Conservation (phyloP, 2,888 invertebrate genomes). For the Harmothoe impar region DNA sequence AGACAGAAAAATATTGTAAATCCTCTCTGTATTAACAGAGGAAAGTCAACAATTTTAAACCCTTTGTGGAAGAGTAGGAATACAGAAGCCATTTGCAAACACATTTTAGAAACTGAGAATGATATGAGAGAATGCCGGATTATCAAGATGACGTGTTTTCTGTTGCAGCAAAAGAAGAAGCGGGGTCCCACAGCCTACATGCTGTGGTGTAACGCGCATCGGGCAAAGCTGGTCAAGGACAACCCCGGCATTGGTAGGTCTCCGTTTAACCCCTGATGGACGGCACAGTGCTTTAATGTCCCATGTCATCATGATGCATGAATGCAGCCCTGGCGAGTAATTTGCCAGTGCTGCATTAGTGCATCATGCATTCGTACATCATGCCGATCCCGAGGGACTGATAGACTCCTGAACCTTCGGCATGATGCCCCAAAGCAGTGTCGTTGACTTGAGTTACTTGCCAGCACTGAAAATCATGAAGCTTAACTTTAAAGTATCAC, state of each 20-base stretch:
- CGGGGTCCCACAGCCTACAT: constrained; percentile 90
- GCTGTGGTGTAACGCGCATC: constrained; percentile 93
- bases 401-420: background rate
- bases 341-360: too few relatives aligned
- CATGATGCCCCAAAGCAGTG: background rate
- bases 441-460: background rate
- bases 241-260: constrained; percentile 89
- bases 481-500: too few relatives aligned
- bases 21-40: too few relatives aligned
- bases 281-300: too few relatives aligned
- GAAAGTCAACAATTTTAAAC: too few relatives aligned
- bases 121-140: background rate
- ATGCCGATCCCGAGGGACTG: too few relatives aligned
- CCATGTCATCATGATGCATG: too few relatives aligned
- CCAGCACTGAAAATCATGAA: background rate
- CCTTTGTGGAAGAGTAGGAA: too few relatives aligned
- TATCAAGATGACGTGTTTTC: background rate
- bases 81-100: too few relatives aligned
- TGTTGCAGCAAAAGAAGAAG: constrained; percentile 68
- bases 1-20: too few relatives aligned
- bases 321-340: too few relatives aligned
- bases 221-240: constrained; percentile 89
- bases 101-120: background rate
- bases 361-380: too few relatives aligned
- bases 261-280: background rate